Percentiles rank a stretch among this genome's conserved stretches.
Evolutionary conservation across 2,797 vertebrate species (phyloP).

Genomic region (Philypnodon macrostomus): DNA sequence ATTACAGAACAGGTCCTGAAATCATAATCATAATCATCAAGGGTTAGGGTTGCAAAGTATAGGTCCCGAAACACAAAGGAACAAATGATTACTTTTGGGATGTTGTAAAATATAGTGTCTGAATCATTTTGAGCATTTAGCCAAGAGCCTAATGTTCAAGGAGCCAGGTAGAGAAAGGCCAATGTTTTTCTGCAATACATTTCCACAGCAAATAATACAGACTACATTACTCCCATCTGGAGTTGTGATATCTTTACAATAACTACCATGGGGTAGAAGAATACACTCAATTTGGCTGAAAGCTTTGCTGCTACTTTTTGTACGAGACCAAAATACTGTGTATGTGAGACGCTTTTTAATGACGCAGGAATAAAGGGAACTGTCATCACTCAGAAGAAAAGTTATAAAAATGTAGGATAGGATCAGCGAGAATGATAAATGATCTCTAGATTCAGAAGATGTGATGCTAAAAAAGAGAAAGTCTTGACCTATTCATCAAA

Average conservation of each 20-base stretch:
- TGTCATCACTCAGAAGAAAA: slow-evolving; percentile 14
- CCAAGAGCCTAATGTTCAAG: too few species aligned
- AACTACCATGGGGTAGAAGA: slow-evolving; percentile 28
- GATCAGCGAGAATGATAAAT: slow-evolving; percentile 14
- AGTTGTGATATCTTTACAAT: slow-evolving; percentile 3
- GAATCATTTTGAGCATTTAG: too few species aligned
- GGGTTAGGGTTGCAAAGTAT: too few species aligned
- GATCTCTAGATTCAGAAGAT: slow-evolving; percentile 12
- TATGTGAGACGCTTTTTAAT: slow-evolving; percentile 18
- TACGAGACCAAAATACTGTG: slow-evolving; percentile 20
- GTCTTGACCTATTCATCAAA: slow-evolving; percentile 22
- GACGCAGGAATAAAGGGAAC: slow-evolving; percentile 12
- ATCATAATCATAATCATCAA: too few species aligned
- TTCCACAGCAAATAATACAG: too few species aligned
- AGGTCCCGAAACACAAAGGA: too few species aligned
- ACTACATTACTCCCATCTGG: too few species aligned
- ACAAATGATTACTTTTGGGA: too few species aligned
- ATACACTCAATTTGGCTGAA: slow-evolving; percentile 35
- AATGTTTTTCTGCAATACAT: too few species aligned
- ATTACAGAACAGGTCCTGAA: too few species aligned
- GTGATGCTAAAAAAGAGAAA: slow-evolving; percentile 18
- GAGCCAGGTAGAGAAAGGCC: neutral
- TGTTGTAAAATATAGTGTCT: too few species aligned
- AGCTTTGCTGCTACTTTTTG: slow-evolving; percentile 42
- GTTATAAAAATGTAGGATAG: slow-evolving; percentile 6